These are phyloP conservation scores for Trachurus trachurus DNA, from an alignment of 2,797 vertebrate species.

Conservation along the genomic window DNA sequence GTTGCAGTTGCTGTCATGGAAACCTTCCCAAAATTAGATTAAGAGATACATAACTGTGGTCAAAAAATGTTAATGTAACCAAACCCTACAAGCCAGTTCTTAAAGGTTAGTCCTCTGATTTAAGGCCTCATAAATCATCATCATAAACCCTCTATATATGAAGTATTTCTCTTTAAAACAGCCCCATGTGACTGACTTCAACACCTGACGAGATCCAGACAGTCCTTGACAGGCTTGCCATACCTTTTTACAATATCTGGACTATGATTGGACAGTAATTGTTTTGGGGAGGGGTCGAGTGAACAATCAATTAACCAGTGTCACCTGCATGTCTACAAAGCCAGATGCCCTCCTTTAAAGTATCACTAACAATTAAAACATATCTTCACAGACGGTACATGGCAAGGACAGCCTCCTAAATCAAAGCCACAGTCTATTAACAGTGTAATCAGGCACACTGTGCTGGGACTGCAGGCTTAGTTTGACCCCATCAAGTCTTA, in stretches of 20 bases:
- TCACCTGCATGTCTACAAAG: constrained; percentile 30
- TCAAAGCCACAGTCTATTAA: constrained; percentile 74
- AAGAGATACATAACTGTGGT: not conserved
- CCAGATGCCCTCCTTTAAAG: constrained; percentile 19
- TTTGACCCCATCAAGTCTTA: constrained; percentile 78
- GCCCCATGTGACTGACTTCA: not conserved
- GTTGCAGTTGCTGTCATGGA: not conserved
- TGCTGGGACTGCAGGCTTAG: constrained; percentile 58
- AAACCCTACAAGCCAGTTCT: not conserved
- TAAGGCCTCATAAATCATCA: not conserved
- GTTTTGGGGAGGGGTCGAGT: not conserved
- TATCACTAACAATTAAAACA: constrained; percentile 54
- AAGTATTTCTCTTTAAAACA: no score
- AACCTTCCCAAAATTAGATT: not conserved
- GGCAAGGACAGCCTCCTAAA: constrained; percentile 45
- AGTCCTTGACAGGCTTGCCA: not conserved
- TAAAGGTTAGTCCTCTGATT: not conserved
- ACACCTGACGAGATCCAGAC: not conserved
- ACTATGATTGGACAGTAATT: constrained; percentile 8
- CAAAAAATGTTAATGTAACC: not conserved
- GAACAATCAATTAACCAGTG: constrained; percentile 17
- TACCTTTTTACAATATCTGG: not conserved
- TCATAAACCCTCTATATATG: not conserved
- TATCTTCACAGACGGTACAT: constrained; percentile 17
- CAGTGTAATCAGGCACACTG: constrained; percentile 71